Evolutionary conservation across 2,113 vertebrate genomes (phyloP).

Genomic region (Eclectus roratus): DNA sequence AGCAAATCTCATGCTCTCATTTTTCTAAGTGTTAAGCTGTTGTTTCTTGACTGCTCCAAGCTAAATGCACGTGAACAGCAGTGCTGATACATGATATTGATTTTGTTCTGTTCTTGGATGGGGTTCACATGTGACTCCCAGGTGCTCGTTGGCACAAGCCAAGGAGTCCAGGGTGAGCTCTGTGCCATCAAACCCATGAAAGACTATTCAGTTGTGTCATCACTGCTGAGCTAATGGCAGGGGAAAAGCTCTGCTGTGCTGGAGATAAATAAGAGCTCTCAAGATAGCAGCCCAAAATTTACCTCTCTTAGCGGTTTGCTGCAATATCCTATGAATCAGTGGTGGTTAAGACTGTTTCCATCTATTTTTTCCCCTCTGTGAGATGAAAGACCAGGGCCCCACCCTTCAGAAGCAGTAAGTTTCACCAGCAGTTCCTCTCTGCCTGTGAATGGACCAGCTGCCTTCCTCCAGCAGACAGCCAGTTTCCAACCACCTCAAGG

Average conservation of each 20-base stretch:
- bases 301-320: not conserved
- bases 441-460: not conserved
- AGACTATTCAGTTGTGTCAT: not conserved
- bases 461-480: accelerated
- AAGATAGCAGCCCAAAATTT: not conserved
- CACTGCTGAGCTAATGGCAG: not conserved
- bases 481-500: not conserved
- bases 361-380: not conserved
- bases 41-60: not conserved
- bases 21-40: not conserved
- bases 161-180: not conserved
- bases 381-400: not conserved
- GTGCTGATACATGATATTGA: not conserved
- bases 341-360: not conserved
- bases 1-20: not conserved
- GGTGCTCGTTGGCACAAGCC: not conserved
- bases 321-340: not conserved
- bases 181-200: not conserved
- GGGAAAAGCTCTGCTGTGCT: not conserved
- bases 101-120: not conserved
- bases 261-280: not conserved
- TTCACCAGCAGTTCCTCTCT: not conserved
- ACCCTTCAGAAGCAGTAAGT: not conserved
- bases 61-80: not conserved
- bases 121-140: not conserved